Conservation (phyloP, 2,797 vertebrate species). For the Calcarius lapponicus region DNA sequence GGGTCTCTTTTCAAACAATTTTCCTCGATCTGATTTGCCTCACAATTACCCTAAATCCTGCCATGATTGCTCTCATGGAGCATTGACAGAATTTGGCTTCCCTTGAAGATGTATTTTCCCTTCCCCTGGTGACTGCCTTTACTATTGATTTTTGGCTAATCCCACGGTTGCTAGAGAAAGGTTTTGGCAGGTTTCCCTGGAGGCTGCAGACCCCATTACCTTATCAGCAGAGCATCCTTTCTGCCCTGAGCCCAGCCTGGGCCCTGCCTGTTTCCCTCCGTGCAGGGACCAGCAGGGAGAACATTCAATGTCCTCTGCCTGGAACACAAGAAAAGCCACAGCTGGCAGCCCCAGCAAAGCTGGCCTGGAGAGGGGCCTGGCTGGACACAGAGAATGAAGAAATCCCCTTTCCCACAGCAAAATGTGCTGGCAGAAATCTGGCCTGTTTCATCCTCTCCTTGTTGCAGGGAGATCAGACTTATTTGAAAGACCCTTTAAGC, state of each 20-base stretch:
- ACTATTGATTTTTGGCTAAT: slow-evolving; percentile 40
- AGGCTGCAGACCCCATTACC: slow-evolving; percentile 14
- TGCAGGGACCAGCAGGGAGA: neutral
- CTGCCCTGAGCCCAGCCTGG: neutral
- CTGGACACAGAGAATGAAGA: neutral
- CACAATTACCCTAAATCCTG: slow-evolving; percentile 44
- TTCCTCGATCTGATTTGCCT: slow-evolving; percentile 42
- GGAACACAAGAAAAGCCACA: slow-evolving; percentile 5
- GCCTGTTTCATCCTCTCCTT: neutral
- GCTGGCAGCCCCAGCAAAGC: slow-evolving; percentile 1
- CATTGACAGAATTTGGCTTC: slow-evolving; percentile 34
- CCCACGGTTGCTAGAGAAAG: slow-evolving; percentile 5
- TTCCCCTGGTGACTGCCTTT: neutral
- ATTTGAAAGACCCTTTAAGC: neutral
- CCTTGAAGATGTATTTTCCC: neutral
- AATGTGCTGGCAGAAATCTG: neutral
- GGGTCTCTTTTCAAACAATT: slow-evolving; percentile 24
- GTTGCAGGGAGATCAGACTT: neutral
- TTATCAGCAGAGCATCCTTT: slow-evolving; percentile 34
- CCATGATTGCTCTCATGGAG: neutral
- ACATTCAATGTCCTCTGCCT: neutral
- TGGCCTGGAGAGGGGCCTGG: neutral
- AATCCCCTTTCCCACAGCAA: neutral
- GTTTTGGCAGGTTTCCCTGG: slow-evolving; percentile 33
- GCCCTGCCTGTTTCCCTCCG: neutral